Percentiles rank a stretch among this genome's conserved stretches.
Evolutionary conservation across 2,113 vertebrate species (phyloP).

Genomic region (Acanthochromis polyacanthus): DNA sequence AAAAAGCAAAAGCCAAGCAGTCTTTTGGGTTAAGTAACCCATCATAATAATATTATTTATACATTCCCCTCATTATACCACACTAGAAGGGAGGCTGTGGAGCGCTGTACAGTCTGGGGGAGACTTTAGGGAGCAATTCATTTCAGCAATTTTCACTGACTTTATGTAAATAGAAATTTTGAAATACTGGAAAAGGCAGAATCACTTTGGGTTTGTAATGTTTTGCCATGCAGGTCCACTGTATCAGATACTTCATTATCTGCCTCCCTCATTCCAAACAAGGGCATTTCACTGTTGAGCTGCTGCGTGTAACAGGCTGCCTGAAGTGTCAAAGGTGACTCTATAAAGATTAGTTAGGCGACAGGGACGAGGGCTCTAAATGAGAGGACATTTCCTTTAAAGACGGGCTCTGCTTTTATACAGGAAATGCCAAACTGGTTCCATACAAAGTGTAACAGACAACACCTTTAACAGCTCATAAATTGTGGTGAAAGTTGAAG

Average conservation of each 20-base stretch:
- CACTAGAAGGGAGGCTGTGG: conserved; percentile 41
- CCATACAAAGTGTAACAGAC: conserved; percentile 78
- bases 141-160: conserved; percentile 58
- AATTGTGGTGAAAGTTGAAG: conserved; percentile 65
- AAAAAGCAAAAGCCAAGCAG: conserved; percentile 55
- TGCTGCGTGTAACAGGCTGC: conserved; percentile 48
- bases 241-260: conserved; percentile 47
- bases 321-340: conserved; percentile 76
- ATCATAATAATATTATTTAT: conserved; percentile 78
- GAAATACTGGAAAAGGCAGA: conserved; percentile 49
- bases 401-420: conserved; percentile 70
- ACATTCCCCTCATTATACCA: conserved; percentile 61
- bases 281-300: conserved; percentile 45
- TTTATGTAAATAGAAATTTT: conserved; percentile 65
- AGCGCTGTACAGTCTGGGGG: conserved; percentile 35
- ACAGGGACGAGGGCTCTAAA: conserved; percentile 65
- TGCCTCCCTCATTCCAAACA: conserved; percentile 50
- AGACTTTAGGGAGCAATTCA: conserved; percentile 62
- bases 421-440: conserved; percentile 84
- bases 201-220: conserved; percentile 12
- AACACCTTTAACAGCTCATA: conserved; percentile 77
- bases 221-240: neutral
- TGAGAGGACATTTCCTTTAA: conserved; percentile 76
- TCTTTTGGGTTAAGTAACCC: conserved; percentile 66
- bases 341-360: conserved; percentile 77